These are phyloP conservation scores for Drosophila orena DNA, from an alignment of 1,140 invertebrate genomes.

Conservation along the genomic window DNA sequence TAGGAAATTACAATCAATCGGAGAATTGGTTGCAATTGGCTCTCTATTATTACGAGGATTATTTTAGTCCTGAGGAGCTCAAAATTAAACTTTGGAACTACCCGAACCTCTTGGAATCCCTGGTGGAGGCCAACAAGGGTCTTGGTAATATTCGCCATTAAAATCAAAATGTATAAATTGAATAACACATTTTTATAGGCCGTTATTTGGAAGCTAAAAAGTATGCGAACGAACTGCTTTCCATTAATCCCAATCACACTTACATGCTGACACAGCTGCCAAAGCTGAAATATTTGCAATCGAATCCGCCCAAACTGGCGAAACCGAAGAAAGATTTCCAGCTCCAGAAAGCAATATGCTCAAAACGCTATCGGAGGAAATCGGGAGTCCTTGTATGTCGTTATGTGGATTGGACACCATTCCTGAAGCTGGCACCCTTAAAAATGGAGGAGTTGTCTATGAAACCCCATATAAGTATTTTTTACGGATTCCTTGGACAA, in stretches of 20 bases:
- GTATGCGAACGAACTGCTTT: constrained; percentile 3
- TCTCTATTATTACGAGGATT: not conserved
- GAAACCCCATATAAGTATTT: not conserved
- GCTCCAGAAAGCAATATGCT: constrained; percentile 6
- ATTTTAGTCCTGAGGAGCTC: not conserved
- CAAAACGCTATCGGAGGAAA: not conserved
- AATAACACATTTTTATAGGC: not conserved
- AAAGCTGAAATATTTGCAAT: not conserved
- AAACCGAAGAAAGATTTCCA: not conserved
- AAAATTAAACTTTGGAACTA: constrained; percentile 19
- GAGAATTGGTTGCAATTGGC: constrained; percentile 26
- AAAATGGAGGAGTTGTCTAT: constrained; percentile 2
- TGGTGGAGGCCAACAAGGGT: constrained; percentile 24
- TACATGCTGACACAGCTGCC: constrained; percentile 13
- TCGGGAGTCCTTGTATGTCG: not conserved
- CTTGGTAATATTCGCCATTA: constrained; percentile 8
- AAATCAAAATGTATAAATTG: not conserved
- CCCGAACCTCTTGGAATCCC: constrained; percentile 8
- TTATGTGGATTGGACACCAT: not conserved
- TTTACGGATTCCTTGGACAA: not conserved
- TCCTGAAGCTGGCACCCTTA: constrained; percentile 6
- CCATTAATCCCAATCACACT: not conserved
- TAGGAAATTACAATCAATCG: constrained; percentile 4
- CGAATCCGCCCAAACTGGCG: not conserved
- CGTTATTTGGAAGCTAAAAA: constrained; percentile 7